These are phyloP conservation scores for Cotesia chilonis DNA, from an alignment of 1,140 invertebrate genomes.

Conservation along the genomic window DNA sequence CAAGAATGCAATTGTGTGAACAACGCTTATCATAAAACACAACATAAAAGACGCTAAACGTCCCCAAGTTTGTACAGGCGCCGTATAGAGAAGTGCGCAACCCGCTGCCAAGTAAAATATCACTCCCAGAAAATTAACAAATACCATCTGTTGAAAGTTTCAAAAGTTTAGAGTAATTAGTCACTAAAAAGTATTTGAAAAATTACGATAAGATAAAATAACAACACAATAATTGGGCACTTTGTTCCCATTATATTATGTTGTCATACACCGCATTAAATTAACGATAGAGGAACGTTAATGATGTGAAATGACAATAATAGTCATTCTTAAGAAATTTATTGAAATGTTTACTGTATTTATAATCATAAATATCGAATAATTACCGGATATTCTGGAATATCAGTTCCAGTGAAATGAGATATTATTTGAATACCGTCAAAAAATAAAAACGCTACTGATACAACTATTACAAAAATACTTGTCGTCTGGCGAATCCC, in stretches of 20 bases:
- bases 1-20: conserved; percentile 50
- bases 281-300: too few species aligned
- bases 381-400: conserved; percentile 49
- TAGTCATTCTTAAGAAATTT: too few species aligned
- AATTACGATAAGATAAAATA: too few species aligned
- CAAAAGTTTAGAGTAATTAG: neutral
- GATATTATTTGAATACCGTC: conserved; percentile 50
- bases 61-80: conserved; percentile 34
- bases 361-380: conserved; percentile 6
- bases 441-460: conserved; percentile 49
- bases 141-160: conserved; percentile 48
- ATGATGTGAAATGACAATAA: too few species aligned
- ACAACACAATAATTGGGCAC: too few species aligned
- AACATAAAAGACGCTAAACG: conserved; percentile 39
- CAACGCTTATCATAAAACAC: conserved; percentile 45
- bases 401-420: conserved; percentile 42
- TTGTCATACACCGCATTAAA: too few species aligned
- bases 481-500: conserved; percentile 24
- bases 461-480: conserved; percentile 48
- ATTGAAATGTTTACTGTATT: neutral
- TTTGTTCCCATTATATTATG: too few species aligned
- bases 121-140: conserved; percentile 52
- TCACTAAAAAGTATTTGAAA: neutral
- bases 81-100: conserved; percentile 43
- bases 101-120: conserved; percentile 48